Percentiles rank a stretch among this genome's conserved stretches.
phyloP scores from a whole-genome alignment of 2,888 invertebrate species.

The Ethmia dodecea region DNA sequence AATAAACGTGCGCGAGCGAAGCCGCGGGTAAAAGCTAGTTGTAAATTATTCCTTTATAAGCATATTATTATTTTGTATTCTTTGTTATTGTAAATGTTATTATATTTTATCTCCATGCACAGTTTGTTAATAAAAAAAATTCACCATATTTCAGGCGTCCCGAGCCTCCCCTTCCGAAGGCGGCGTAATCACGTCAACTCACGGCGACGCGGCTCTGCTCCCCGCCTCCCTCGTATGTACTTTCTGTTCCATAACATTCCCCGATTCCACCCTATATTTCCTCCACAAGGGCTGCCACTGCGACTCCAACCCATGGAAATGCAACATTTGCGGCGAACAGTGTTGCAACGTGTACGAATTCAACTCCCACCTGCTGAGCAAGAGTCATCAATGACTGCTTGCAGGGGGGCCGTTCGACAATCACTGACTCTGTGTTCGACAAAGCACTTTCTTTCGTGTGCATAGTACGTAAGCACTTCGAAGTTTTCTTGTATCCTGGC shows the following conservation, averaged over 20 bases:
- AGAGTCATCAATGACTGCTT: conserved; percentile 89
- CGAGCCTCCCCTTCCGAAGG: conserved; percentile 70
- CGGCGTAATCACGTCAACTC: conserved; percentile 85
- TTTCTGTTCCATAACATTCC: conserved; percentile 96
- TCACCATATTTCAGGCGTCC: conserved; percentile 41
- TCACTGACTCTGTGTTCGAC: conserved; percentile 47
- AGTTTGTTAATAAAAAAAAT: too few species aligned
- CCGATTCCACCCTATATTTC: conserved; percentile 97
- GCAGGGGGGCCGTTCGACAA: conserved; percentile 67
- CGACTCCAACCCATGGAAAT: conserved; percentile 97
- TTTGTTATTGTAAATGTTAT: too few species aligned
- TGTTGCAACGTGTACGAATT: conserved; percentile 98
- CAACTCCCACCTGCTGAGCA: conserved; percentile 96
- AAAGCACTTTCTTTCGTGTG: conserved; percentile 49
- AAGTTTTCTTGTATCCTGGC: conserved; percentile 39
- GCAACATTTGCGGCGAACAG: conserved; percentile 97
- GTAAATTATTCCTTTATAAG: too few species aligned
- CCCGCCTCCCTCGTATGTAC: conserved; percentile 85
- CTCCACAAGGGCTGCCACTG: conserved; percentile 99
- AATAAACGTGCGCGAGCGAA: too few species aligned
- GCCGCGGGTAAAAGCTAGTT: too few species aligned
- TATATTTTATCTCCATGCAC: too few species aligned
- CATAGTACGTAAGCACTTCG: conserved; percentile 61
- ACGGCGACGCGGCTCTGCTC: conserved; percentile 76
- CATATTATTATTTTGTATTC: too few species aligned